Conservation (phyloP, 2,888 invertebrate genomes). For the Tinea pellionella region DNA sequence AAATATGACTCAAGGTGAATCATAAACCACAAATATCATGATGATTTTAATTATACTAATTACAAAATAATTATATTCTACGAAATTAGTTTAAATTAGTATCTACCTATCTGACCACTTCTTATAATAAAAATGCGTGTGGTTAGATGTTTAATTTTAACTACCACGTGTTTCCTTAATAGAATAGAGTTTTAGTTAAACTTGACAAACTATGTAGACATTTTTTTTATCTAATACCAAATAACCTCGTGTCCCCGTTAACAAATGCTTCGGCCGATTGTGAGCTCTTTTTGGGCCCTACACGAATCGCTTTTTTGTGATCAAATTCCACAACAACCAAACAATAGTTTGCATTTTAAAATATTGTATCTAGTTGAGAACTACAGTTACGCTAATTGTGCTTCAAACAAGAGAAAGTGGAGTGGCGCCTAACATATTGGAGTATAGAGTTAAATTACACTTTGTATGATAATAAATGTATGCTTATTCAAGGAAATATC, state of each 20-base stretch:
- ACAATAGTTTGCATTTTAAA: not conserved
- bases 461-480: too few relatives aligned
- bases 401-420: not conserved
- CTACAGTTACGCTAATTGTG: not conserved
- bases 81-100: too few relatives aligned
- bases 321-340: not conserved
- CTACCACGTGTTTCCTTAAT: not conserved
- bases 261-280: not conserved
- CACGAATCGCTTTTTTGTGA: not conserved
- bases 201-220: not conserved
- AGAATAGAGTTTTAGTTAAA: not conserved
- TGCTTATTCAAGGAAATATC: too few relatives aligned
- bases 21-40: too few relatives aligned
- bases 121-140: too few relatives aligned
- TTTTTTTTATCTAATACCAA: not conserved
- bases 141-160: not conserved
- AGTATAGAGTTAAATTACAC: too few relatives aligned
- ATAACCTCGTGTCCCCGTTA: conserved; percentile 3
- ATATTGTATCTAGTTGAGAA: not conserved
- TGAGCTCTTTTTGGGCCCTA: not conserved
- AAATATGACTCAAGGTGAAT: too few relatives aligned
- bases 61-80: too few relatives aligned
- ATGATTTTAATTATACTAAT: too few relatives aligned
- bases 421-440: too few relatives aligned
- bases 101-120: too few relatives aligned